A percentile compares a stretch with the other conserved stretches of the same genome.
Evolutionary conservation across 2,797 vertebrate species (phyloP).

Genomic region (Cuniculus paca): DNA sequence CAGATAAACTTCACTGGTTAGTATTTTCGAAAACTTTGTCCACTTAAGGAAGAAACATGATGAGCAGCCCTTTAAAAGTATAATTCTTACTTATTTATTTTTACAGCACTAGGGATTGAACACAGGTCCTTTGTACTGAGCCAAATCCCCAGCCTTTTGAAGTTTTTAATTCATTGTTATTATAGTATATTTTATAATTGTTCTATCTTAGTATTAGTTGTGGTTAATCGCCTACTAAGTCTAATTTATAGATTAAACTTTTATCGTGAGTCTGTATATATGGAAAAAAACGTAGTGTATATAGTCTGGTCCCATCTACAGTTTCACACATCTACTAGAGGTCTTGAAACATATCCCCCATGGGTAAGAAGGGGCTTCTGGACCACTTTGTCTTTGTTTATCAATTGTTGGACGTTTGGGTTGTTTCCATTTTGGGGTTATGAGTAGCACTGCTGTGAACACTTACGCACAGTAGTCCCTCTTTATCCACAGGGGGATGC

Average conservation of each 20-base stretch:
- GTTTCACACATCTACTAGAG: not conserved
- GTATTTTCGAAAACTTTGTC: conserved; percentile 60
- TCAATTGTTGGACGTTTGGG: not conserved
- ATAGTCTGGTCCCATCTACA: too few relatives aligned
- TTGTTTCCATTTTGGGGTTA: not conserved
- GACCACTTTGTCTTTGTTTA: not conserved
- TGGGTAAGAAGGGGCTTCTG: not conserved
- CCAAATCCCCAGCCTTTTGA: not conserved
- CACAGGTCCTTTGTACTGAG: not conserved
- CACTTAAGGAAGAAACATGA: conserved; percentile 18
- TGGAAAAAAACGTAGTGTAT: not conserved
- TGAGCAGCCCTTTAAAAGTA: not conserved
- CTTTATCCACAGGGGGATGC: not conserved
- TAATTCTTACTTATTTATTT: not conserved
- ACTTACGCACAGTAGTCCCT: not conserved
- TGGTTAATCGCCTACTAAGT: not conserved
- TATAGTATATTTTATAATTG: not conserved
- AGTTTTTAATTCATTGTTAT: not conserved
- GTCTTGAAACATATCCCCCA: not conserved
- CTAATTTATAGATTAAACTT: not conserved
- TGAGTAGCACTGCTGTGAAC: not conserved
- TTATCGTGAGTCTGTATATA: not conserved
- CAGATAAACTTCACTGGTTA: conserved; percentile 33
- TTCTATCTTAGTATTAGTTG: not conserved
- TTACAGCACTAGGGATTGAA: not conserved